Percentiles rank a stretch among this genome's conserved stretches.
phyloP scores from a whole-genome alignment of 2,797 vertebrate species.

The Numenius phaeopus region DNA sequence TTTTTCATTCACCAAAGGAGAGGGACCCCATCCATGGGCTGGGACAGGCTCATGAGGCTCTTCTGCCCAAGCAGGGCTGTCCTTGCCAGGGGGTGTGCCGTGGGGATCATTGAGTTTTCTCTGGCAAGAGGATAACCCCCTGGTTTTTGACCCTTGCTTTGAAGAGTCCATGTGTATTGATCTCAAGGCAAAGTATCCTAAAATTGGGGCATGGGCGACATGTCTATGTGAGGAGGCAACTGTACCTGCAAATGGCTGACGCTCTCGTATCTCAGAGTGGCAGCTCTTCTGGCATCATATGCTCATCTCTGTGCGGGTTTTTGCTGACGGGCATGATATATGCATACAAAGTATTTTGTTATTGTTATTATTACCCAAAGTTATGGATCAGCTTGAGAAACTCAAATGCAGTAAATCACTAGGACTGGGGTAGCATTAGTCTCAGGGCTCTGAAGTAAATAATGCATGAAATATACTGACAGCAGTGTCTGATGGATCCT shows the following conservation, averaged over 20 bases:
- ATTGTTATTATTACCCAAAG: slow-evolving; percentile 70
- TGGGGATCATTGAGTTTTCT: not conserved
- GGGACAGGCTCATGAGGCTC: not conserved
- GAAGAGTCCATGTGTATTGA: not conserved
- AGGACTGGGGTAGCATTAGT: slow-evolving; percentile 54
- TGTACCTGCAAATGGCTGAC: not conserved
- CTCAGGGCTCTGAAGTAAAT: slow-evolving; percentile 66
- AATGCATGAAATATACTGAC: slow-evolving; percentile 71
- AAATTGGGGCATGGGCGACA: accelerated
- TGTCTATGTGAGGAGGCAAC: not conserved
- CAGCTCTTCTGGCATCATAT: not conserved
- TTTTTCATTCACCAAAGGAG: not conserved
- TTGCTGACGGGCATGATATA: slow-evolving; percentile 53
- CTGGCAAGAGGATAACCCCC: not conserved
- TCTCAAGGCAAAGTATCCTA: not conserved
- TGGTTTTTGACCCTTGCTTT: accelerated
- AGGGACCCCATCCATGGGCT: not conserved
- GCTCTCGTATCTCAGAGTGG: accelerated
- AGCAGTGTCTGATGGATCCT: slow-evolving; percentile 50
- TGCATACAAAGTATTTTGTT: slow-evolving; percentile 61
- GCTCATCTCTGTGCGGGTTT: not conserved
- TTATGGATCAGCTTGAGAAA: slow-evolving; percentile 72
- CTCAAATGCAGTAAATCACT: slow-evolving; percentile 63
- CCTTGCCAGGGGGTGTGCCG: not conserved
- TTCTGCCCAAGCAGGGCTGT: not conserved